Percentiles rank a stretch among this genome's conserved stretches.
These are phyloP conservation scores for Diabrotica virgifera DNA, from an alignment of 1,140 invertebrate species.

Conservation along the genomic window DNA sequence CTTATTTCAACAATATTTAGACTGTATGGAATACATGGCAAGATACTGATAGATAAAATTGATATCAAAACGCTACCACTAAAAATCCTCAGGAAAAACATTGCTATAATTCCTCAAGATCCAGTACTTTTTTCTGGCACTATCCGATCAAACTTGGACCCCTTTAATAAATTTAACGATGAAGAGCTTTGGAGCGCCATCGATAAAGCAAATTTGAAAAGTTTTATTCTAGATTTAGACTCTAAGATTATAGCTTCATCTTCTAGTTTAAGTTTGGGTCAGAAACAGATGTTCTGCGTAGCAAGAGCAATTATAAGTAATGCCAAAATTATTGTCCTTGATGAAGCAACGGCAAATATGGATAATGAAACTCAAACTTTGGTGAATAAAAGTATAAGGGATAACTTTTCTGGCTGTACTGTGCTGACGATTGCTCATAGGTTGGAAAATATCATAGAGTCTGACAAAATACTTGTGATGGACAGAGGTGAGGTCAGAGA, in stretches of 20 bases:
- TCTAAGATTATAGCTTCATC: slow-evolving; percentile 60
- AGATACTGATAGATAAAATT: slow-evolving; percentile 9
- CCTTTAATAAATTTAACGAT: slow-evolving; percentile 54
- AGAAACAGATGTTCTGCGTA: slow-evolving; percentile 76
- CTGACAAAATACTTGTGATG: slow-evolving; percentile 71
- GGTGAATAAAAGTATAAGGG: slow-evolving; percentile 66
- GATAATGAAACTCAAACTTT: slow-evolving; percentile 68
- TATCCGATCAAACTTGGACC: slow-evolving; percentile 58
- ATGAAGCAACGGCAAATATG: slow-evolving; percentile 72
- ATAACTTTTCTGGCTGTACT: slow-evolving; percentile 68
- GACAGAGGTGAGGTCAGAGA: slow-evolving; percentile 62
- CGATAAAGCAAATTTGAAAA: slow-evolving; percentile 44
- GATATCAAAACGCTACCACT: slow-evolving; percentile 49
- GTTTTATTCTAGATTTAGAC: slow-evolving; percentile 35
- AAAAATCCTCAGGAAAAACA: slow-evolving; percentile 65
- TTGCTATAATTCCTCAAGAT: slow-evolving; percentile 84
- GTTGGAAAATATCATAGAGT: slow-evolving; percentile 80
- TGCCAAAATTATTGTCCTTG: slow-evolving; percentile 75
- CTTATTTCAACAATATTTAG: slow-evolving; percentile 59
- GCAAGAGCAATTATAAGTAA: slow-evolving; percentile 72
- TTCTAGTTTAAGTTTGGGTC: slow-evolving; percentile 72
- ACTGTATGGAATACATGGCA: slow-evolving; percentile 1
- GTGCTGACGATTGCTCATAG: slow-evolving; percentile 83
- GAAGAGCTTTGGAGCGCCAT: slow-evolving; percentile 40
- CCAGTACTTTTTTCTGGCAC: slow-evolving; percentile 64